Evolutionary conservation across 2,797 vertebrate species (phyloP).

Genomic region (Typhlichthys eigenmanni): DNA sequence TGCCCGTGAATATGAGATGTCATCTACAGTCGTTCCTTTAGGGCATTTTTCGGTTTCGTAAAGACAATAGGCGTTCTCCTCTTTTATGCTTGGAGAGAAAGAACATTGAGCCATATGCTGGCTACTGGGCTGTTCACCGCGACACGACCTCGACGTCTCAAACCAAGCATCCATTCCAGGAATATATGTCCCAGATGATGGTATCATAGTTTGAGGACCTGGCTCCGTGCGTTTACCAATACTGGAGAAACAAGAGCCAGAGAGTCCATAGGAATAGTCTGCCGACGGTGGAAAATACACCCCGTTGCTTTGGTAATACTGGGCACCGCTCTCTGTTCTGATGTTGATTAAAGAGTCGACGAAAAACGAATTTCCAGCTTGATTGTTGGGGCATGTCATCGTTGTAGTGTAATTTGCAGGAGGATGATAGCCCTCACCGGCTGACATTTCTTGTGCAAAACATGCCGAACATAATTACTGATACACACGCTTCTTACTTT

Average conservation of each 20-base stretch:
- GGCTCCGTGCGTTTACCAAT: conserved; percentile 89
- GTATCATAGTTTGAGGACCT: conserved; percentile 80
- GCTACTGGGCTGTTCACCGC: conserved; percentile 86
- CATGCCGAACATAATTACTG: conserved; percentile 99
- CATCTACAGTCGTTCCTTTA: conserved; percentile 84
- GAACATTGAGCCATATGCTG: conserved; percentile 88
- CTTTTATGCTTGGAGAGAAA: conserved; percentile 93
- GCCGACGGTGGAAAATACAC: conserved; percentile 89
- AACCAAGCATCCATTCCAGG: conserved; percentile 95
- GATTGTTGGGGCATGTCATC: conserved; percentile 99
- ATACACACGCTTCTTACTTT: conserved; percentile 91
- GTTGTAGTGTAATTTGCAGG: conserved; percentile 96
- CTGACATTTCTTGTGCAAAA: conserved; percentile 99
- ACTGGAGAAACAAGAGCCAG: conserved; percentile 91
- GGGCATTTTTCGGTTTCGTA: conserved; percentile 95
- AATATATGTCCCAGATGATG: conserved; percentile 85
- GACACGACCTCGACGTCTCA: conserved; percentile 89
- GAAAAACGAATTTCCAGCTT: conserved; percentile 95
- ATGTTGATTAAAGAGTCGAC: conserved; percentile 96
- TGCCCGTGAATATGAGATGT: conserved; percentile 83
- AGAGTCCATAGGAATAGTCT: conserved; percentile 94
- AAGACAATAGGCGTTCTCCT: conserved; percentile 94
- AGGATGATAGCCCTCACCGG: conserved; percentile 98
- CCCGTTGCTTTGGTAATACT: conserved; percentile 89
- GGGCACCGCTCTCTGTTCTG: conserved; percentile 85